These are phyloP conservation scores for Smutsia temminckii DNA, from an alignment of 2,797 vertebrate species.

Conservation along the genomic window DNA sequence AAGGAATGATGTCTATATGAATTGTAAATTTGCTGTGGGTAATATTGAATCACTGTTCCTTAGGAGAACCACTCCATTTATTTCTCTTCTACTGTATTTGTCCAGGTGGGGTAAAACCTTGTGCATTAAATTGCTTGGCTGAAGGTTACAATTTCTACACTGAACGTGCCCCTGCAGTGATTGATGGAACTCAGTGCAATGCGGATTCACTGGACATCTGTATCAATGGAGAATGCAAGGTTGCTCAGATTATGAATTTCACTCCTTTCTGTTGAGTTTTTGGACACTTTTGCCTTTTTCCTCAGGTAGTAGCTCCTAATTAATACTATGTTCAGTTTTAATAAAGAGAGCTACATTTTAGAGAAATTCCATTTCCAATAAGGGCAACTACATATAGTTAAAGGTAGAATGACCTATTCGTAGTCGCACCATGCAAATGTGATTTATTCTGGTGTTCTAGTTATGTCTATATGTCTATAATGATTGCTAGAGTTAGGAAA, in stretches of 20 bases:
- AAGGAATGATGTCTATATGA: conserved; percentile 23
- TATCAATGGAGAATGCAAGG: conserved; percentile 99
- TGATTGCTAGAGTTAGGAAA: conserved; percentile 38
- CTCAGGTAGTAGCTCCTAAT: background rate
- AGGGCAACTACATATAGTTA: background rate
- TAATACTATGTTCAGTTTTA: background rate
- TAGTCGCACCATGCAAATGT: background rate
- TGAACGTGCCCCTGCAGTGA: conserved; percentile 96
- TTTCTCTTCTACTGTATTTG: conserved; percentile 71
- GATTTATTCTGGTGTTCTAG: conserved; percentile 52
- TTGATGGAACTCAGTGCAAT: conserved; percentile 97
- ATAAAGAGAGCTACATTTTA: conserved; percentile 11
- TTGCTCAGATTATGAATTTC: conserved; percentile 79
- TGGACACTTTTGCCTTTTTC: conserved; percentile 3
- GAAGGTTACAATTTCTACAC: conserved; percentile 99
- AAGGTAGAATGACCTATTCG: conserved; percentile 28
- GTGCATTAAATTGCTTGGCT: conserved; percentile 97
- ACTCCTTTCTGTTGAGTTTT: background rate
- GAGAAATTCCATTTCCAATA: conserved; percentile 12
- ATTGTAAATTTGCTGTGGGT: conserved; percentile 41
- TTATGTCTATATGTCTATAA: conserved; percentile 29
- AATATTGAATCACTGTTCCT: conserved; percentile 32
- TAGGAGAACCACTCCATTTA: conserved; percentile 47
- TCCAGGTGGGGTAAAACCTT: conserved; percentile 97
- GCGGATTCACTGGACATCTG: conserved; percentile 98